A percentile compares a stretch with the other conserved stretches of the same genome.
These are phyloP conservation scores for Molossus alvarezi DNA, from an alignment of 2,797 vertebrate species.

Conservation along the genomic window DNA sequence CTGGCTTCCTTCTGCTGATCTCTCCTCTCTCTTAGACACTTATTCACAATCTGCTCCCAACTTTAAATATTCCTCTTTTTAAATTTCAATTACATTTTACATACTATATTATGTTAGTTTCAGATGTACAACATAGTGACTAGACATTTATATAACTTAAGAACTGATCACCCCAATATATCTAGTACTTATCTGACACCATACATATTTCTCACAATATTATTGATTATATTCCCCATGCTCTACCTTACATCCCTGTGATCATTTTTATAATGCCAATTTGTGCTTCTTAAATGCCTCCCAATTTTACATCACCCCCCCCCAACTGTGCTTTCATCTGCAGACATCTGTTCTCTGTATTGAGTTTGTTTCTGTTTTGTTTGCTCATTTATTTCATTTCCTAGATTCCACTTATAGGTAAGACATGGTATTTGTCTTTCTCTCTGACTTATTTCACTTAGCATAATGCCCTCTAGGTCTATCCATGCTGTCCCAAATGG, in stretches of 20 bases:
- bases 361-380: not conserved
- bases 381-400: not conserved
- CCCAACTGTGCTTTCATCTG: not conserved
- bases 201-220: not conserved
- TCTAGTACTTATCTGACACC: not conserved
- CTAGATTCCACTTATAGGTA: not conserved
- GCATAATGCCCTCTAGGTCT: not conserved
- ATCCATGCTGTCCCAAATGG: not conserved
- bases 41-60: not conserved
- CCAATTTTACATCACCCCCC: not conserved
- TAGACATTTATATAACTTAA: not conserved
- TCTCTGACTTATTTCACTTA: not conserved
- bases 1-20: not conserved
- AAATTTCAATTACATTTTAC: not conserved
- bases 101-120: not conserved
- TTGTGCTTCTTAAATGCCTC: not conserved
- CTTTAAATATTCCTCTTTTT: not conserved
- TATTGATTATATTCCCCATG: not conserved
- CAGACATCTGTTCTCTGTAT: not conserved
- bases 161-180: not conserved
- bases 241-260: not conserved
- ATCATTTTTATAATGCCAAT: not conserved
- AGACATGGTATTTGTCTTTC: not conserved
- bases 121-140: not conserved
- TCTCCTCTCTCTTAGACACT: not conserved